Conservation (phyloP, 2,797 vertebrate species). For the Peromyscus eremicus region DNA sequence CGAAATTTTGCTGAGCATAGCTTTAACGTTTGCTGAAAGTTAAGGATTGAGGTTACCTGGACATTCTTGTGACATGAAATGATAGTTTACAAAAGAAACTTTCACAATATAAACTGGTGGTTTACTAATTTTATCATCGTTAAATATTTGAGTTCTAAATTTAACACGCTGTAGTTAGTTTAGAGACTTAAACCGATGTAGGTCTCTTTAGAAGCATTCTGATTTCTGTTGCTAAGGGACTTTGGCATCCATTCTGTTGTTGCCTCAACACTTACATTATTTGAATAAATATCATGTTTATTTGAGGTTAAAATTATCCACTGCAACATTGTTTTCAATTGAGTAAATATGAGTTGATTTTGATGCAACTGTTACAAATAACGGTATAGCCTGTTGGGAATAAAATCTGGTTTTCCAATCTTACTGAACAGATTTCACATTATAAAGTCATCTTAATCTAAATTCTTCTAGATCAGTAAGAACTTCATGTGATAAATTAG, state of each 20-base stretch:
- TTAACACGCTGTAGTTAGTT: constrained; percentile 13
- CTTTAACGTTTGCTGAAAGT: not conserved
- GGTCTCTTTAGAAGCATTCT: constrained; percentile 4
- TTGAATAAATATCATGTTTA: constrained; percentile 68
- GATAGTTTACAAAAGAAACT: not conserved
- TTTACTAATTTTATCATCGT: constrained; percentile 10
- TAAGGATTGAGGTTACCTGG: not conserved
- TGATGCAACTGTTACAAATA: constrained; percentile 56
- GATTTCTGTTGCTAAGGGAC: constrained; percentile 52
- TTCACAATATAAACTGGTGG: not conserved
- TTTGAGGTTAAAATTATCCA: constrained; percentile 45
- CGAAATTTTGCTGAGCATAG: not conserved
- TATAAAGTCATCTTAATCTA: constrained; percentile 43
- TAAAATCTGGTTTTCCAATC: constrained; percentile 53
- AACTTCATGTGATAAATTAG: constrained; percentile 16
- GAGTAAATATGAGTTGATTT: constrained; percentile 61
- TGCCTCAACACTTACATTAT: constrained; percentile 43
- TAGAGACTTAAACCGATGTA: not conserved
- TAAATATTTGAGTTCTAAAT: constrained; percentile 1
- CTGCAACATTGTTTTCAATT: constrained; percentile 6
- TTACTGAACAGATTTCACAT: constrained; percentile 67
- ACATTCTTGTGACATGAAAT: not conserved
- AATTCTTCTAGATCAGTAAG: constrained; percentile 45
- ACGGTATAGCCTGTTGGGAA: constrained; percentile 42
- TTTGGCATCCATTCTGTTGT: constrained; percentile 43